phyloP scores from a whole-genome alignment of 2,113 vertebrate species.

The Pseudorasbora parva region DNA sequence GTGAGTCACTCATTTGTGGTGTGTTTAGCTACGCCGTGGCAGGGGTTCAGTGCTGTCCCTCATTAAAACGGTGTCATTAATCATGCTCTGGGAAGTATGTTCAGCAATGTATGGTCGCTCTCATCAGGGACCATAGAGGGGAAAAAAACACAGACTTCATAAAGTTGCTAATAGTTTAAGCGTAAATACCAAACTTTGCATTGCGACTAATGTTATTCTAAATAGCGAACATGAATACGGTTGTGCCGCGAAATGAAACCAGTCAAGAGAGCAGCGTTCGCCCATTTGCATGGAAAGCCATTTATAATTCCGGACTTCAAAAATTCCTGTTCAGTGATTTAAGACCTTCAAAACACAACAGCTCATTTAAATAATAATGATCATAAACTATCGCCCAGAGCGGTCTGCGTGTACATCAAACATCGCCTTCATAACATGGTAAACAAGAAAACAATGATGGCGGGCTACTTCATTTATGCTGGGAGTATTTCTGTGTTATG shows the following conservation, averaged over 20 bases:
- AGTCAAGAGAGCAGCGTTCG: conserved; percentile 68
- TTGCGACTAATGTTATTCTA: conserved; percentile 57
- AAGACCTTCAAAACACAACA: conserved; percentile 79
- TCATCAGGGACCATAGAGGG: neutral
- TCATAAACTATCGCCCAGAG: conserved; percentile 77
- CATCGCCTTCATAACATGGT: conserved; percentile 75
- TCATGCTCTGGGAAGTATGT: conserved; percentile 23
- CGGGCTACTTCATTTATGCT: conserved; percentile 74
- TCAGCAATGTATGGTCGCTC: conserved; percentile 25
- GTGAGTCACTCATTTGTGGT: conserved; percentile 30
- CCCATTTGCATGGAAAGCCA: conserved; percentile 79
- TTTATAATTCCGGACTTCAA: conserved; percentile 79
- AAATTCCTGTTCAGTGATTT: conserved; percentile 81
- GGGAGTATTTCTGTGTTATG: conserved; percentile 67
- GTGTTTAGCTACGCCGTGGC: conserved; percentile 24
- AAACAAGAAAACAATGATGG: conserved; percentile 80
- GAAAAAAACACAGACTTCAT: conserved; percentile 29
- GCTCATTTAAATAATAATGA: conserved; percentile 84
- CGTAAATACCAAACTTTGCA: conserved; percentile 52
- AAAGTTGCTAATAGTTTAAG: conserved; percentile 35
- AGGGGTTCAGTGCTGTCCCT: conserved; percentile 45
- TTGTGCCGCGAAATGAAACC: conserved; percentile 70
- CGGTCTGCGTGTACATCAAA: conserved; percentile 75
- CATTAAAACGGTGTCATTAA: conserved; percentile 48
- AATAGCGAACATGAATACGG: conserved; percentile 51